phyloP scores from a whole-genome alignment of 2,888 invertebrate genomes.

The Periphyllus acericola region DNA sequence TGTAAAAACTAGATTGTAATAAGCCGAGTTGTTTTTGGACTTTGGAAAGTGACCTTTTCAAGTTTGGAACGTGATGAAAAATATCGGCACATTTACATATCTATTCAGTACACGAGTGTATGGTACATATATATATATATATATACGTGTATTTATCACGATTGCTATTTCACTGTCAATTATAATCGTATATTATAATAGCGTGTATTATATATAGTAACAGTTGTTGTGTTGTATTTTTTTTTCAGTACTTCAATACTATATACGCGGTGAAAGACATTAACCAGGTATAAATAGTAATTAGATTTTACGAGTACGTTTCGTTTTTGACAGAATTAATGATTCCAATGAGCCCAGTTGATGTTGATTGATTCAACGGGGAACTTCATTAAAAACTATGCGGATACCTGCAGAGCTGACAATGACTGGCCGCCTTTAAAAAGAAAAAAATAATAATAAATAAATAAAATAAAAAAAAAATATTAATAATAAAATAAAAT shows the following conservation, averaged over 20 bases:
- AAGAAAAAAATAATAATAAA: conserved; percentile 21
- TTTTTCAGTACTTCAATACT: background rate
- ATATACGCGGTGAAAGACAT: conserved; percentile 32
- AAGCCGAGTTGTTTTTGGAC: too few relatives aligned
- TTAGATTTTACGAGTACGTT: conserved; percentile 56
- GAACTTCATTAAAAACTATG: conserved; percentile 54
- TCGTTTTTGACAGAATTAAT: conserved; percentile 60
- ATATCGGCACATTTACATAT: background rate
- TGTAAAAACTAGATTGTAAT: too few relatives aligned
- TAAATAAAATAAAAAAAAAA: background rate
- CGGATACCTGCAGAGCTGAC: conserved; percentile 59
- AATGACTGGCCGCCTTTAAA: conserved; percentile 45
- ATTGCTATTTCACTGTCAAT: background rate
- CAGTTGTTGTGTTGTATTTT: conserved; percentile 7
- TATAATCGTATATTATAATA: background rate
- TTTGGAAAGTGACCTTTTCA: too few relatives aligned
- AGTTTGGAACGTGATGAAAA: background rate
- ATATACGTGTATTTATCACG: background rate
- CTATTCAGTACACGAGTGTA: background rate
- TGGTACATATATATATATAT: too few relatives aligned
- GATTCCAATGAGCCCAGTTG: conserved; percentile 53
- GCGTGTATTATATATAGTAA: background rate
- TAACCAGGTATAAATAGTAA: conserved; percentile 56
- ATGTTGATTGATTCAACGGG: conserved; percentile 61
- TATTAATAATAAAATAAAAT: conserved; percentile 39